Percentiles rank a stretch among this genome's conserved stretches.
Conservation (phyloP, 2,797 vertebrate genomes). For the Lepus oiostolus region DNA sequence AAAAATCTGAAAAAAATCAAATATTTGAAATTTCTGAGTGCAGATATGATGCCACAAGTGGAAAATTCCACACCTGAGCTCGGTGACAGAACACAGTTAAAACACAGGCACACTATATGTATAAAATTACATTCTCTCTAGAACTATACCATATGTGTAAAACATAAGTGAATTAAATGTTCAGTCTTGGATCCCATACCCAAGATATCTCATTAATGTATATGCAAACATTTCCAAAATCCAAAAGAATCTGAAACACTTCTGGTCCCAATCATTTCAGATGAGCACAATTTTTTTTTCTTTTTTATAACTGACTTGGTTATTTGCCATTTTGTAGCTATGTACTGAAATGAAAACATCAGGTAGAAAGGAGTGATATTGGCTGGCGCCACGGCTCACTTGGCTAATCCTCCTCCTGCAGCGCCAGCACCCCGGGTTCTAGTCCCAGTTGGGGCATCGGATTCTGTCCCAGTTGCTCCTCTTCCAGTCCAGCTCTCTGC, state of each 20-base stretch:
- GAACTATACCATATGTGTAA: not conserved
- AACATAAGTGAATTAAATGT: conserved; percentile 1
- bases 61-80: not conserved
- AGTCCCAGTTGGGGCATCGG: too few relatives aligned
- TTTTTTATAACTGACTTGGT: conserved; percentile 70
- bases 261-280: not conserved
- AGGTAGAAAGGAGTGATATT: not conserved
- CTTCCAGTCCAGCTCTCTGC: too few relatives aligned
- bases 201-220: not conserved
- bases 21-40: not conserved
- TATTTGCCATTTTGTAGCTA: conserved; percentile 78
- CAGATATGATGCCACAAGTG: not conserved
- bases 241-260: not conserved
- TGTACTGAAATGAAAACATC: conserved; percentile 67
- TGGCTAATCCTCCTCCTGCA: too few relatives aligned
- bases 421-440: too few relatives aligned
- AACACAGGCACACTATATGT: not conserved
- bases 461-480: too few relatives aligned
- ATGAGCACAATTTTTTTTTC: not conserved
- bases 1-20: not conserved
- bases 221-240: conserved; percentile 1
- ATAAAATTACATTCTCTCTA: not conserved
- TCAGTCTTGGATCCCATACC: not conserved
- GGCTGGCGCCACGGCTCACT: too few relatives aligned
- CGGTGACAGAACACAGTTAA: not conserved